Evolutionary conservation across 2,888 invertebrate genomes (phyloP).

Genomic region (Sthenelais limicola): DNA sequence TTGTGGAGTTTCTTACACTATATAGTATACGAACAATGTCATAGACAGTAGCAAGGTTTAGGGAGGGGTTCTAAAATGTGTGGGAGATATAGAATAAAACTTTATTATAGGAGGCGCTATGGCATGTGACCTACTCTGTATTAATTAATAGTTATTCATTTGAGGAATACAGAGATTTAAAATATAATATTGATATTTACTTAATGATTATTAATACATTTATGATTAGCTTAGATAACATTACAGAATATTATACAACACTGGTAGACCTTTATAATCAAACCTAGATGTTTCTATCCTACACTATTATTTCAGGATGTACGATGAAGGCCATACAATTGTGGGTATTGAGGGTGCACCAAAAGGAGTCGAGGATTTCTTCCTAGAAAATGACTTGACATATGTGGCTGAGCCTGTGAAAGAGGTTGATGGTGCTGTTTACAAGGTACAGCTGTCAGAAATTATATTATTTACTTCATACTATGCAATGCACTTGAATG

Average conservation of each 20-base stretch:
- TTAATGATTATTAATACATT: not conserved
- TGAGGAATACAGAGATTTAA: not conserved
- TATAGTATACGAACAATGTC: no score
- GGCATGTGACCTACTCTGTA: no score
- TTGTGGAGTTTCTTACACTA: no score
- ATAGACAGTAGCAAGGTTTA: no score
- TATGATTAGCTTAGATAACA: not conserved
- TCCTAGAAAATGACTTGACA: constrained; percentile 20
- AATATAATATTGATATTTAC: not conserved
- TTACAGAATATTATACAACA: no score
- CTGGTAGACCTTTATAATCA: no score
- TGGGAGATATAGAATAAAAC: no score
- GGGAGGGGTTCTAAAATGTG: no score
- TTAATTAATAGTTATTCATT: not conserved
- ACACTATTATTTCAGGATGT: constrained; percentile 17
- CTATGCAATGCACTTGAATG: not conserved
- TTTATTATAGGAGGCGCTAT: no score
- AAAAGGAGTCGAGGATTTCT: constrained; percentile 11
- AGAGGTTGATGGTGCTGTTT: not conserved
- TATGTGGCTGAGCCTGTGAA: constrained; percentile 4
- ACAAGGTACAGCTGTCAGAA: constrained; percentile 1
- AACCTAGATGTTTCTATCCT: not conserved
- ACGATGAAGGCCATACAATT: constrained; percentile 17
- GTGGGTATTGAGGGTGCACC: not conserved
- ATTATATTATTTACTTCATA: not conserved